Evolutionary conservation across 2,797 vertebrate species (phyloP).

Genomic region (Eutrigla gurnardus): DNA sequence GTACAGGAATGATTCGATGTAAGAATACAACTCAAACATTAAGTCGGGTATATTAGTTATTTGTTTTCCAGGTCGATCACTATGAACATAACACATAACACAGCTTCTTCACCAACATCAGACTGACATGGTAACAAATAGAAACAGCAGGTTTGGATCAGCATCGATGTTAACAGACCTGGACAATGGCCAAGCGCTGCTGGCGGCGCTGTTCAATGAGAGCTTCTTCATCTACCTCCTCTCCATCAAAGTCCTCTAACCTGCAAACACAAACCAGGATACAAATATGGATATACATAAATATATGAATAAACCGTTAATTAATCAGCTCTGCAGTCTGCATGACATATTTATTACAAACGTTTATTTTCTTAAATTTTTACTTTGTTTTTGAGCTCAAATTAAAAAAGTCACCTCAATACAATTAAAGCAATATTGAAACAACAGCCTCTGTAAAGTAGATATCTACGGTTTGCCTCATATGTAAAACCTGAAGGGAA

Average conservation of each 20-base stretch:
- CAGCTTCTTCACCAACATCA: not conserved
- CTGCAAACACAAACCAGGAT: conserved; percentile 73
- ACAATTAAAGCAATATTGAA: no score
- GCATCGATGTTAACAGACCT: conserved; percentile 80
- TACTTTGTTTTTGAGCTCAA: no score
- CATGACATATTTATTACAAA: not conserved
- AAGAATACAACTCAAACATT: not conserved
- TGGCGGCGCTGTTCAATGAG: conserved; percentile 95
- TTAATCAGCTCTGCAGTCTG: not conserved
- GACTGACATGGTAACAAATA: not conserved
- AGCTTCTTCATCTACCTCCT: conserved; percentile 98
- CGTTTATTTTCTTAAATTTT: no score
- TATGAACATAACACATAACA: not conserved
- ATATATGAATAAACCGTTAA: not conserved
- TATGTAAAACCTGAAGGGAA: not conserved
- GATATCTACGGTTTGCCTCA: not conserved
- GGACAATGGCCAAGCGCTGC: conserved; percentile 95
- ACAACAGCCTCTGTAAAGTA: not conserved
- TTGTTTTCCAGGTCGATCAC: not conserved
- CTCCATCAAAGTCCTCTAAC: conserved; percentile 96
- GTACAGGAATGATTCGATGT: not conserved
- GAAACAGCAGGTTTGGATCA: not conserved
- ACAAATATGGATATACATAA: not conserved
- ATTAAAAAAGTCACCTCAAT: not conserved
- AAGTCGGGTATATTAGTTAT: not conserved